Evolutionary conservation across 2,797 vertebrate genomes (phyloP).

Genomic region (Syngnathus acus): DNA sequence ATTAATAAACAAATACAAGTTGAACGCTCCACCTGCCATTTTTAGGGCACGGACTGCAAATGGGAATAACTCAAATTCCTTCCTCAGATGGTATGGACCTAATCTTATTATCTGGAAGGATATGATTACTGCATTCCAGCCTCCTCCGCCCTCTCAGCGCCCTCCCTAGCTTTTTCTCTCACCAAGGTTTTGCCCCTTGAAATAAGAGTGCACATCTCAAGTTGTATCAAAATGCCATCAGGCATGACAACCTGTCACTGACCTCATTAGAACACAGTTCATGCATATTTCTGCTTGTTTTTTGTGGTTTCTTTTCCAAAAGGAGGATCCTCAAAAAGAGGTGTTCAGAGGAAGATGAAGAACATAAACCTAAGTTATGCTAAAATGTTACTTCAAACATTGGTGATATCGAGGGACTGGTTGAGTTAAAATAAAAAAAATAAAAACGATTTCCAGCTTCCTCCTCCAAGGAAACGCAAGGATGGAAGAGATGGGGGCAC

Average conservation of each 20-base stretch:
- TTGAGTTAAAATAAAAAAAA: neutral
- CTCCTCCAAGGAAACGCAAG: slow-evolving; percentile 22
- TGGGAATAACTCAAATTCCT: slow-evolving; percentile 61
- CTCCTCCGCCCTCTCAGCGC: slow-evolving; percentile 3
- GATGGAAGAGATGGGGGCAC: slow-evolving; percentile 23
- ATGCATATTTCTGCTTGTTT: no score
- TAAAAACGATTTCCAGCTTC: slow-evolving; percentile 28
- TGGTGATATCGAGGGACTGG: neutral
- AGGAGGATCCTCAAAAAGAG: no score
- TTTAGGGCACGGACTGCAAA: slow-evolving; percentile 24
- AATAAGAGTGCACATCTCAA: neutral
- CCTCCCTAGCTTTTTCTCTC: neutral
- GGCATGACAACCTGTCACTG: neutral
- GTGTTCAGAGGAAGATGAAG: no score
- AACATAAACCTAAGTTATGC: no score
- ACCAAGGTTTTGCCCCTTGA: neutral
- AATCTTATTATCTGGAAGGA: slow-evolving; percentile 70
- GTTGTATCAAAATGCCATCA: neutral
- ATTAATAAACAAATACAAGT: neutral
- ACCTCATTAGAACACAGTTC: no score
- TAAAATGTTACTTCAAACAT: no score
- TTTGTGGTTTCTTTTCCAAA: no score
- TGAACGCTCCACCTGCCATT: slow-evolving; percentile 2
- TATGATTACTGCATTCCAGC: slow-evolving; percentile 69
- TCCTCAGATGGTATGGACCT: slow-evolving; percentile 47